phyloP scores from a whole-genome alignment of 2,797 vertebrate species.

The Channa striata region DNA sequence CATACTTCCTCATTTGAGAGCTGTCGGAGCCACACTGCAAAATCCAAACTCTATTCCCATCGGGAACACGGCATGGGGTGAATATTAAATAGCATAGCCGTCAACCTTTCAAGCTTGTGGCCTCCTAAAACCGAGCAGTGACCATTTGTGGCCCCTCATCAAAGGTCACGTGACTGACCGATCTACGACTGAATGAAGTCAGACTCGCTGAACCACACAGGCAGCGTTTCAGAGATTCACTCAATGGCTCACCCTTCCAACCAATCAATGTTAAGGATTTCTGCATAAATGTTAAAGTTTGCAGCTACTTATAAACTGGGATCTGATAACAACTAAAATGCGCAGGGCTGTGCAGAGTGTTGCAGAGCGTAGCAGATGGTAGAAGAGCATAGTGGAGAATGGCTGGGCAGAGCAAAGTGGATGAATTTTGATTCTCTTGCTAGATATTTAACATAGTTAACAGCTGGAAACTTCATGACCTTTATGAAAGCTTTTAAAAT shows the following conservation, averaged over 20 bases:
- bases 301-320: too few species aligned
- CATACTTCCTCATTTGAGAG: constrained; percentile 45
- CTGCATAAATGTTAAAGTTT: too few species aligned
- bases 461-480: neutral
- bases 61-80: constrained; percentile 13
- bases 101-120: constrained; percentile 10
- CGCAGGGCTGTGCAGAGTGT: too few species aligned
- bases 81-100: constrained; percentile 23
- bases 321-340: neutral
- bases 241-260: too few species aligned
- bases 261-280: too few species aligned
- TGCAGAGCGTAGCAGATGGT: too few species aligned
- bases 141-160: neutral
- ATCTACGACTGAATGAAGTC: too few species aligned
- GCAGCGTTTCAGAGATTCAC: neutral
- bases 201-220: neutral
- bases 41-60: constrained; percentile 28
- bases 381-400: too few species aligned
- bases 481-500: too few species aligned
- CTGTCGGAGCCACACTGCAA: constrained; percentile 26
- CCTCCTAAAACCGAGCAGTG: neutral
- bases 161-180: neutral
- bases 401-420: too few species aligned
- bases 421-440: neutral
- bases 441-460: neutral